Evolutionary conservation across 23 tunicate genomes (phyloP), one percentile per base, ranked within the genome.

Genomic region (Oikopleura vanhoeffeni): DNA sequence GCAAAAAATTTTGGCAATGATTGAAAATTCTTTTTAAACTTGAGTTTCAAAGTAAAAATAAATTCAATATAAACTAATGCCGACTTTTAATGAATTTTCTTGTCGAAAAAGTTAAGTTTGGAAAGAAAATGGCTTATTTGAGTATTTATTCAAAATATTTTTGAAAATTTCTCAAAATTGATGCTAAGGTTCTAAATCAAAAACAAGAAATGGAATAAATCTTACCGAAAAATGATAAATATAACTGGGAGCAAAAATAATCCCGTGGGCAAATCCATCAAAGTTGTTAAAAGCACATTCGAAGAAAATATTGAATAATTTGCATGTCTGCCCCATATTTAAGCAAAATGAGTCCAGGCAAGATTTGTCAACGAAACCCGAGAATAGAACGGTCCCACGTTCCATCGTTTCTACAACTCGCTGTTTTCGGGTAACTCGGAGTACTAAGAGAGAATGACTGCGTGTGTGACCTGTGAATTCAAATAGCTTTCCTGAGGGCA

Each of bases 251-350:
- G 86, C 41, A 95, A 91, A 35, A 95, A 90, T 36, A 95, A 76
- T 39, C 99, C 99, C 82, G 90, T 96, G n/a, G 90, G 96, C 76
- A 88, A 89, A 64, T 96, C 99, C 1, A 95, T 87, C 42, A 95
- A 76, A 1, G 99, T 95, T 30, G 86, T 95, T 1, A 95, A 0
- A 95, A 83, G 67, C 97, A 91, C 99, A 95, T 95, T 40, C 99
- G 88, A 92, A 95, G 91, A 86, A 95, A 95, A 83, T 90, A 95
- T 84, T 95, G 92, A 79, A 95, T 95, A 3, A 95, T 87, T 82
- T 95, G 99, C 24, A 92, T 90, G 3, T 87, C 89, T 0, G 99
- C 99, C 91, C 92, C n/a, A n/a, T n/a, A 95, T 42, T 94, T 89
- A 8, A 95, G 87, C 1, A 88, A 91, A 28, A 91, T 86, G 58